Percentiles rank a stretch among this genome's conserved stretches.
phyloP scores from a whole-genome alignment of 2,113 vertebrate genomes.

The Notechis scutatus region DNA sequence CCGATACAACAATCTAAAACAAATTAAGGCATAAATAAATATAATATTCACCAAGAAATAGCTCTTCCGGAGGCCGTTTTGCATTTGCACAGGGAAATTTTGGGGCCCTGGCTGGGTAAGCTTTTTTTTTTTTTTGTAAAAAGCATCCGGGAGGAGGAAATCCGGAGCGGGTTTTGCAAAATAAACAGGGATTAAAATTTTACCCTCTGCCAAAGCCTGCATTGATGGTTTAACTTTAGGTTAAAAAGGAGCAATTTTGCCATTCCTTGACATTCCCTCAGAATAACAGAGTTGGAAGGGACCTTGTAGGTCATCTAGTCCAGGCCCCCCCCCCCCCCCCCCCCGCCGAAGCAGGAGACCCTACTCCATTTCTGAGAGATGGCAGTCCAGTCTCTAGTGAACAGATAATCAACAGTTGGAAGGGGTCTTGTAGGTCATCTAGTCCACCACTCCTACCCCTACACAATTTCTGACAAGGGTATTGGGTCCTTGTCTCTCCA shows the following conservation, averaged over 20 bases:
- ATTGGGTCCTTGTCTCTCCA: no score
- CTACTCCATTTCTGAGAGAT: no score
- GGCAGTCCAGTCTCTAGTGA: no score
- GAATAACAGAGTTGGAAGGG: no score
- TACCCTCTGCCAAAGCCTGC: background rate
- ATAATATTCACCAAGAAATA: background rate
- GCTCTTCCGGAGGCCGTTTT: no score
- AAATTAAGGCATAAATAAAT: background rate
- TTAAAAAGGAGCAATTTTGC: background rate
- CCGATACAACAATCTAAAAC: background rate
- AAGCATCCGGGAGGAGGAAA: background rate
- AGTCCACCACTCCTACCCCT: no score
- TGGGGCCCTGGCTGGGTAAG: background rate
- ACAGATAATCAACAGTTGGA: no score
- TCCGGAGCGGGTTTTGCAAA: background rate
- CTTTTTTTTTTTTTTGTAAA: background rate
- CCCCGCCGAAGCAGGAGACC: no score
- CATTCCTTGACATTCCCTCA: background rate
- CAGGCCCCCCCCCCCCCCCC: no score
- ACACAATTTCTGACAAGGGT: no score
- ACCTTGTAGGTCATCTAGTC: no score
- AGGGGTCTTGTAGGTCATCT: no score
- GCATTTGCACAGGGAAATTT: background rate
- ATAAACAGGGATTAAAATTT: background rate
- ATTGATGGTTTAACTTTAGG: background rate